Percentiles rank a stretch among this genome's conserved stretches.
These are phyloP conservation scores for Galagoides demidoff DNA, from an alignment of 2,797 vertebrate species.

Conservation along the genomic window DNA sequence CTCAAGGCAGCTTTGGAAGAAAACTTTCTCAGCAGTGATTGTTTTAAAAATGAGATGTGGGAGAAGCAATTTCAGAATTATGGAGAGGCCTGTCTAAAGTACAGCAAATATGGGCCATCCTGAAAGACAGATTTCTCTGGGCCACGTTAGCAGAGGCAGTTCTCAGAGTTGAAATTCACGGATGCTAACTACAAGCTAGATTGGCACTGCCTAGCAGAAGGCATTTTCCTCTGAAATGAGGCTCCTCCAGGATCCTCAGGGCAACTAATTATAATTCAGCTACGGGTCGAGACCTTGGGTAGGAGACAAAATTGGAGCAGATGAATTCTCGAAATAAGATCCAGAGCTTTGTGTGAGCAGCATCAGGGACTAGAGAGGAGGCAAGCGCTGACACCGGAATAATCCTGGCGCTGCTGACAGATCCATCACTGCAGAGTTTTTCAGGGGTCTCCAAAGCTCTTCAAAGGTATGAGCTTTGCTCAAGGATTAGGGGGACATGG, in stretches of 20 bases:
- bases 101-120: background rate
- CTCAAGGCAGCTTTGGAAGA: constrained; percentile 59
- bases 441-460: background rate
- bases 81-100: constrained; percentile 54
- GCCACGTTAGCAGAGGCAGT: background rate
- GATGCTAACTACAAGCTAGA: constrained; percentile 34
- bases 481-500: background rate
- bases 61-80: constrained; percentile 63
- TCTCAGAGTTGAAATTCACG: constrained; percentile 42
- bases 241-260: constrained; percentile 40
- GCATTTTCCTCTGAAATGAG: constrained; percentile 59
- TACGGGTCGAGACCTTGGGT: constrained; percentile 48
- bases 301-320: constrained; percentile 63
- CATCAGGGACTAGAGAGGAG: background rate
- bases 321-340: constrained; percentile 44
- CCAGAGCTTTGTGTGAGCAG: constrained; percentile 23
- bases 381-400: background rate
- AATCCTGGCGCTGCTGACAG: background rate
- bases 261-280: constrained; percentile 71
- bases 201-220: constrained; percentile 1
- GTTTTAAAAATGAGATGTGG: constrained; percentile 75
- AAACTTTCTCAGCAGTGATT: constrained; percentile 72
- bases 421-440: background rate
- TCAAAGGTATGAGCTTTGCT: background rate
- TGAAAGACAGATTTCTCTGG: constrained; percentile 44